Percentiles rank a stretch among this genome's conserved stretches.
Conservation (phyloP, 2,113 vertebrate genomes). For the Urocynchramus pylzowi region DNA sequence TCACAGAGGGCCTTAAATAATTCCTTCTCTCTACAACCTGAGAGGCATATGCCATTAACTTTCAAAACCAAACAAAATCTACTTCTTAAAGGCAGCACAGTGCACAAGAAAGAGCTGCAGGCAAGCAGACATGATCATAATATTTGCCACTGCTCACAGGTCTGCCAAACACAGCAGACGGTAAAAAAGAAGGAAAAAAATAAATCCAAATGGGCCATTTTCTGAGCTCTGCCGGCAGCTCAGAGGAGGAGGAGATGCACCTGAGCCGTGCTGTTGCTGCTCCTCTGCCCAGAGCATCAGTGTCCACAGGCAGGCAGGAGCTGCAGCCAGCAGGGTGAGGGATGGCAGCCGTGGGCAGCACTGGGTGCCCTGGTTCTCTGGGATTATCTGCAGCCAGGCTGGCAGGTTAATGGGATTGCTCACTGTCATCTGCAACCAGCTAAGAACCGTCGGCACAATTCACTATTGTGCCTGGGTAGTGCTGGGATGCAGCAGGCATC, state of each 20-base stretch:
- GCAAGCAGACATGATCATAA: neutral
- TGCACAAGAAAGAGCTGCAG: neutral
- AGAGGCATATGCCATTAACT: neutral
- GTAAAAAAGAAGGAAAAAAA: neutral
- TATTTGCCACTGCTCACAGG: neutral
- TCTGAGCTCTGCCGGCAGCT: neutral
- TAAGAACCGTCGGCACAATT: accelerated
- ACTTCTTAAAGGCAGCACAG: neutral
- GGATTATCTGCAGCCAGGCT: neutral
- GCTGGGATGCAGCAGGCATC: neutral
- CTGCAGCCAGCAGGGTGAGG: neutral
- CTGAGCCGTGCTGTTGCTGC: accelerated
- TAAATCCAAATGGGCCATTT: neutral
- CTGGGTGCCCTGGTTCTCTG: neutral
- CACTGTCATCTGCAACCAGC: neutral
- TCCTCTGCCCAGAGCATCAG: neutral
- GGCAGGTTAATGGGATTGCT: neutral
- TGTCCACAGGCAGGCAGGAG: neutral
- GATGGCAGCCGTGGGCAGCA: accelerated
- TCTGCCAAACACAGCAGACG: neutral
- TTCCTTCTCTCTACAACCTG: neutral
- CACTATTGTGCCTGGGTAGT: accelerated
- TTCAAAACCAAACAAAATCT: neutral
- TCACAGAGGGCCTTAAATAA: neutral
- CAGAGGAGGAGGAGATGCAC: neutral